A percentile compares a stretch with the other conserved stretches of the same genome.
phyloP scores from a whole-genome alignment of 35 echinoderm and acorn worm genomes.

The Stichopus chloronotus region DNA sequence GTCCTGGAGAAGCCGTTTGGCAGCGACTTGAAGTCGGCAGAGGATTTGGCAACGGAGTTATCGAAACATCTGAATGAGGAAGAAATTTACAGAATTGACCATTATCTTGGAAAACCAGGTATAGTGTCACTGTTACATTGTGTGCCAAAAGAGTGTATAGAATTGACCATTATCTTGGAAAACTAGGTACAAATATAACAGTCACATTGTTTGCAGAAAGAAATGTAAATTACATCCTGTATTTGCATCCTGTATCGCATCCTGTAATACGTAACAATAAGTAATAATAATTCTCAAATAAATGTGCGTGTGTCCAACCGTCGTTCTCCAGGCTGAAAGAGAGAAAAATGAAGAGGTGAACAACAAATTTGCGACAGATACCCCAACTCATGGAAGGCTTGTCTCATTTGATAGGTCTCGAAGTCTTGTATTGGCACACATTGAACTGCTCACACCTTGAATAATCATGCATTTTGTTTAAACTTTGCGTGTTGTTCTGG shows the following conservation, averaged over 20 bases:
- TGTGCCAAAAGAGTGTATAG: constrained; percentile 88
- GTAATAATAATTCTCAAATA: no score
- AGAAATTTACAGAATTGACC: constrained; percentile 97
- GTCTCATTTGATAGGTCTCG: no score
- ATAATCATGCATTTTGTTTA: no score
- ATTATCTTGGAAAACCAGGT: constrained; percentile 98
- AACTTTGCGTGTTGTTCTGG: no score
- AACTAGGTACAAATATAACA: constrained; percentile 65
- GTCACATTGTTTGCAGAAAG: constrained; percentile 69
- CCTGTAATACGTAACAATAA: no score
- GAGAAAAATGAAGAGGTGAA: no score
- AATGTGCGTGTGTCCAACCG: no score
- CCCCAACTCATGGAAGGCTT: no score
- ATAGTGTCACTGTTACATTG: neutral
- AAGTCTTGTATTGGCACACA: no score
- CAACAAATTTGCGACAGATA: no score
- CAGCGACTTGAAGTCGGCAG: constrained; percentile 72
- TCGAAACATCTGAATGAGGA: constrained; percentile 78
- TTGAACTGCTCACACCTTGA: no score
- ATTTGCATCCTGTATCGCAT: neutral
- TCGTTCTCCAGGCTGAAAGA: no score
- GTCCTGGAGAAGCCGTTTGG: constrained; percentile 98
- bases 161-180: constrained; percentile 98
- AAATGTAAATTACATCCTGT: neutral
- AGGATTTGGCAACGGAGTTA: constrained; percentile 70